phyloP scores from a whole-genome alignment of 1,140 invertebrate species.

The Cataglyphis hispanica region DNA sequence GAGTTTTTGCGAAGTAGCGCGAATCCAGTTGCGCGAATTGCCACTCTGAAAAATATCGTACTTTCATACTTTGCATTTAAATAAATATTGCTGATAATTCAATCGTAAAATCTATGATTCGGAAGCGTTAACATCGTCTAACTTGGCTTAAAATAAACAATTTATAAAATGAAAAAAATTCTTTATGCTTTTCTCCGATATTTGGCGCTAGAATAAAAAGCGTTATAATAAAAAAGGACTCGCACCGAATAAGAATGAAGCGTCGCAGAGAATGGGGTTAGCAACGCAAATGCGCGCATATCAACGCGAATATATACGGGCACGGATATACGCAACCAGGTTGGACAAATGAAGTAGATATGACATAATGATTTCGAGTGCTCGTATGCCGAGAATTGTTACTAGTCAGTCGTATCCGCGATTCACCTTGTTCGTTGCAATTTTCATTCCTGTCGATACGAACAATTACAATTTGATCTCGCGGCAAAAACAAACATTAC shows the following conservation, averaged over 20 bases:
- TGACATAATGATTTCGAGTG: conserved; percentile 77
- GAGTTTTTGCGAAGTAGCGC: conserved; percentile 18
- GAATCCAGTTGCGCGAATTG: background rate
- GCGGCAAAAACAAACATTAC: conserved; percentile 56
- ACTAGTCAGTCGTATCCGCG: conserved; percentile 50
- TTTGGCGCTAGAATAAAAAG: conserved; percentile 45
- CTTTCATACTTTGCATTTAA: background rate
- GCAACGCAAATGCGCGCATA: conserved; percentile 49
- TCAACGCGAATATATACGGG: conserved; percentile 40
- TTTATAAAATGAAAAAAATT: conserved; percentile 49
- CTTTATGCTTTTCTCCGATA: conserved; percentile 52
- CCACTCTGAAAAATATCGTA: background rate
- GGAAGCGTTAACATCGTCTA: conserved; percentile 21
- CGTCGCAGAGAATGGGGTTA: conserved; percentile 67
- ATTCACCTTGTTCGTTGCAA: conserved; percentile 65
- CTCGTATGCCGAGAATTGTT: conserved; percentile 64
- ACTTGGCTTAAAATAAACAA: conserved; percentile 57
- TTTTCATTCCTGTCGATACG: conserved; percentile 65
- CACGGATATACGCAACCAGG: conserved; percentile 61
- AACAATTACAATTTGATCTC: conserved; percentile 60
- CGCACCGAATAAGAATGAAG: conserved; percentile 48
- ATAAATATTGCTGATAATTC: background rate
- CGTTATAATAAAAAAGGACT: conserved; percentile 49
- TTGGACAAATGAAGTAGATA: conserved; percentile 77
- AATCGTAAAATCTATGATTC: background rate